Percentiles rank a stretch among this genome's conserved stretches.
Evolutionary conservation across 2,113 vertebrate species (phyloP).

Genomic region (Coryphaenoides rupestris): DNA sequence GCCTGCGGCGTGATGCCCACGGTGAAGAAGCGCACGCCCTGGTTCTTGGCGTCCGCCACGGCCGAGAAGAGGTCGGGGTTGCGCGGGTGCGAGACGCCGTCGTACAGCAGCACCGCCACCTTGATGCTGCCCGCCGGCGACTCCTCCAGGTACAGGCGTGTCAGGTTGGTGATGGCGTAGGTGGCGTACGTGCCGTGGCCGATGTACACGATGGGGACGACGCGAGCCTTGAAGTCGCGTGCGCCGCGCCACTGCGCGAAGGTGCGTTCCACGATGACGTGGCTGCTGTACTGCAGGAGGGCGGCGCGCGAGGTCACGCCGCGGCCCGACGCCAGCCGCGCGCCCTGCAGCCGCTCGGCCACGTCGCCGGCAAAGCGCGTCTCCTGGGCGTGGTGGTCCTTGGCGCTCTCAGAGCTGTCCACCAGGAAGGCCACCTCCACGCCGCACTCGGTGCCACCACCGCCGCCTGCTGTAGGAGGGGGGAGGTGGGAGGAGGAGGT

Average conservation of each 20-base stretch:
- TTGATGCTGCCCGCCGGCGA: constrained; percentile 73
- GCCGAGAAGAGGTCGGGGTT: constrained; percentile 87
- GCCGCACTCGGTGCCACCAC: constrained; percentile 79
- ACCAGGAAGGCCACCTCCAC: constrained; percentile 86
- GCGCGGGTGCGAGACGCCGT: constrained; percentile 84
- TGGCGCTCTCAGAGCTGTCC: constrained; percentile 89
- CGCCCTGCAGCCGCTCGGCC: constrained; percentile 73
- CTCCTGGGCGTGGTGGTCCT: constrained; percentile 84
- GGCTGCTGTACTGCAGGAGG: constrained; percentile 89
- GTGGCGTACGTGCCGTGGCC: constrained; percentile 89
- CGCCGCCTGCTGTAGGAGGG: constrained; percentile 45
- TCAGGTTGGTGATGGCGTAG: constrained; percentile 90
- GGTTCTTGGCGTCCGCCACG: constrained; percentile 81
- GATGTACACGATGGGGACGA: constrained; percentile 77
- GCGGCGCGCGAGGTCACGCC: constrained; percentile 76
- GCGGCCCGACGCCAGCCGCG: constrained; percentile 73
- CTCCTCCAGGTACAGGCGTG: constrained; percentile 82
- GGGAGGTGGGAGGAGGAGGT: neutral
- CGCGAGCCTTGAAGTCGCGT: constrained; percentile 75
- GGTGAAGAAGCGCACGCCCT: constrained; percentile 83
- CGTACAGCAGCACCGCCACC: constrained; percentile 81
- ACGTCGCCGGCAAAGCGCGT: constrained; percentile 80
- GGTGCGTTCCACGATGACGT: constrained; percentile 81
- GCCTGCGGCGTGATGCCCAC: constrained; percentile 84
- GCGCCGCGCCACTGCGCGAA: constrained; percentile 82